Base-by-base conservation (phyloP, 2,113 vertebrate species). In the Sclerurus mexicanus region DNA sequence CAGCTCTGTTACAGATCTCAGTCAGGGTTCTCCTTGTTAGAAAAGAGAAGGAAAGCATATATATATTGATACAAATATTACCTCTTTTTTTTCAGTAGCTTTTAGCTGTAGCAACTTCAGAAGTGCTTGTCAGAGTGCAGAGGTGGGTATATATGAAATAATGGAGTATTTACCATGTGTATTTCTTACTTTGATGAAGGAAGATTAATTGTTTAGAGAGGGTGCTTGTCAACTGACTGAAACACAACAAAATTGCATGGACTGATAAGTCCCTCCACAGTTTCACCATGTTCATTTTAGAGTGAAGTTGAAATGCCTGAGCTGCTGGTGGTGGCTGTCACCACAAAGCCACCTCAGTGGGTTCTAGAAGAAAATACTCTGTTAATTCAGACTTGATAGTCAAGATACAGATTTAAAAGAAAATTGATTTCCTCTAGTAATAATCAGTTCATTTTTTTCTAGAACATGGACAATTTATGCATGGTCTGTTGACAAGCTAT, bases 301-400 rank as follows among this genome's bases (percentile, higher is more conserved):
- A 83, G 24, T 10, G 37, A 46, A 58, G 37, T 25, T 52, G 37
- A 60, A 83, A 56, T 33, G 7, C 7, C 33, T 68, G n/a, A 76
- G 2, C 30, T 72, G 15, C 12, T 71, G 15, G 3, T 69, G 46
- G 12, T 58, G 42, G 6, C 53, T 53, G 13, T 37, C 72, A 69
- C 20, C 39, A 28, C 2, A 68, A 6, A 82, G 7, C 3, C 30
- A 33, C 12, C 63, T 74, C 37, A 33, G 12, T 71, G 19, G 21
- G 19, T 10, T 68, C 14, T 44, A 44, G 11, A 66, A n/a, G 9
- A 84, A 89, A 69, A 81, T 10, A 47, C 2, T n/a, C 30, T 27
- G 13, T 24, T n/a, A 59, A 35, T 58, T 79, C 27, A 72, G 17
- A 49, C 15, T 83, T 0, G 0, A 12, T n/a, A 55, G 5, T 10